A percentile compares a stretch with the other conserved stretches of the same genome.
phyloP scores from a whole-genome alignment of 2,113 vertebrate genomes.

The Ptilonorhynchus violaceus region DNA sequence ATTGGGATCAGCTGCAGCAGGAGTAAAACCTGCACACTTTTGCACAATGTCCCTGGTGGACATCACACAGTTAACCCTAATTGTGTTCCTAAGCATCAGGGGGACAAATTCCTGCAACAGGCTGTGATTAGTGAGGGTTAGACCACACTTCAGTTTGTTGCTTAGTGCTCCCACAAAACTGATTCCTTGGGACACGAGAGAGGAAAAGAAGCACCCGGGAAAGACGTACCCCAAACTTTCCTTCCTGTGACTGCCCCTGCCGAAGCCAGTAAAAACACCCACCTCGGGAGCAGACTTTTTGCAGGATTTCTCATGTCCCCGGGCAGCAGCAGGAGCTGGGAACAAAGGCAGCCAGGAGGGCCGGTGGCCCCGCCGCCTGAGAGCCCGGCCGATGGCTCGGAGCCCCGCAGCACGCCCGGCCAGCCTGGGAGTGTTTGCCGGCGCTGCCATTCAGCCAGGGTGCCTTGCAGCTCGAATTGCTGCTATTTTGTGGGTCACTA shows the following conservation, averaged over 20 bases:
- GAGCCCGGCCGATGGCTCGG: background rate
- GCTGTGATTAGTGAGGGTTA: background rate
- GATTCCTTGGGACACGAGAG: background rate
- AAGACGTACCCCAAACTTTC: background rate
- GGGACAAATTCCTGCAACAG: background rate
- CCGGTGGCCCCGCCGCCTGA: background rate
- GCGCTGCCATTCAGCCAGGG: conserved; percentile 47
- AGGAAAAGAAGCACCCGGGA: background rate
- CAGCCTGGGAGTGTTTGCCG: conserved; percentile 22
- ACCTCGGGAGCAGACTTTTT: background rate
- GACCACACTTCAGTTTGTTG: background rate
- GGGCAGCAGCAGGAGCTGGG: background rate
- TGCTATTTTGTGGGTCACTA: conserved; percentile 71
- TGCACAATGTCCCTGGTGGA: background rate
- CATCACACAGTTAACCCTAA: background rate
- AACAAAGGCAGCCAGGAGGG: conserved; percentile 11
- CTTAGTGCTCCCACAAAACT: background rate
- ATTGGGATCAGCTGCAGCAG: background rate
- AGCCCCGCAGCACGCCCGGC: background rate
- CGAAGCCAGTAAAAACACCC: background rate
- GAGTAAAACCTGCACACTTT: background rate
- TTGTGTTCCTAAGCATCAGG: background rate
- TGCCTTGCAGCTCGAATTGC: conserved; percentile 58
- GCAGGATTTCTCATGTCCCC: background rate
- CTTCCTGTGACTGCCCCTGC: background rate